These are phyloP conservation scores for Lepilemur septentrionalis DNA, from an alignment of 2,797 vertebrate species.

Conservation along the genomic window DNA sequence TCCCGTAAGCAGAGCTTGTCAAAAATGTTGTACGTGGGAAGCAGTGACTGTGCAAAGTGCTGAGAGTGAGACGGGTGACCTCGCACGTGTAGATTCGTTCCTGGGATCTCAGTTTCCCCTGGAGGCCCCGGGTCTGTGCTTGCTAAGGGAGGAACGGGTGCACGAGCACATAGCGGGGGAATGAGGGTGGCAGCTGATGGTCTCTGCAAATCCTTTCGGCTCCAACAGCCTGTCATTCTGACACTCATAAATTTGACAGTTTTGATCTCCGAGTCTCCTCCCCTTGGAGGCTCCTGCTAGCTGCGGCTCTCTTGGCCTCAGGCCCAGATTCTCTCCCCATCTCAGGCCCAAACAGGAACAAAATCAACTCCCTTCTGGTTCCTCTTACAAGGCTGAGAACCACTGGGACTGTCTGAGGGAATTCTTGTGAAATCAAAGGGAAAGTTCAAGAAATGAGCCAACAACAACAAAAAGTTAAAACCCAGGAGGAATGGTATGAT, in stretches of 20 bases:
- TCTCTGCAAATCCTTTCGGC: neutral
- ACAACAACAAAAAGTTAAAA: neutral
- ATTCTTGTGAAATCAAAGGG: neutral
- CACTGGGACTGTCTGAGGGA: neutral
- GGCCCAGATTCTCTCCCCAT: neutral
- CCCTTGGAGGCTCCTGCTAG: neutral
- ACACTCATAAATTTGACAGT: neutral
- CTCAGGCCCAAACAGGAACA: constrained; percentile 26
- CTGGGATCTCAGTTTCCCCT: neutral
- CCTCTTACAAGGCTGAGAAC: neutral
- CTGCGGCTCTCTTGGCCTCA: neutral
- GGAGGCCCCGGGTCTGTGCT: neutral
- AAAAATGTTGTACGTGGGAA: neutral
- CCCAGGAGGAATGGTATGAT: rapidly evolving
- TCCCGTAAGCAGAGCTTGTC: neutral
- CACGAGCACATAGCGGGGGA: rapidly evolving
- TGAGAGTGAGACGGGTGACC: neutral
- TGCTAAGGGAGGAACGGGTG: neutral
- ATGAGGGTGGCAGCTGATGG: neutral
- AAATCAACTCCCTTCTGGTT: neutral
- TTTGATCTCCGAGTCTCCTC: neutral
- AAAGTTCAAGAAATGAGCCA: neutral
- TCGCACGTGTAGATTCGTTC: neutral
- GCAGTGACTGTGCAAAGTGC: neutral
- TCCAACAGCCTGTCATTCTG: neutral